Evolutionary conservation across 2,888 invertebrate species (phyloP).

Genomic region (Zelleria hepariella): DNA sequence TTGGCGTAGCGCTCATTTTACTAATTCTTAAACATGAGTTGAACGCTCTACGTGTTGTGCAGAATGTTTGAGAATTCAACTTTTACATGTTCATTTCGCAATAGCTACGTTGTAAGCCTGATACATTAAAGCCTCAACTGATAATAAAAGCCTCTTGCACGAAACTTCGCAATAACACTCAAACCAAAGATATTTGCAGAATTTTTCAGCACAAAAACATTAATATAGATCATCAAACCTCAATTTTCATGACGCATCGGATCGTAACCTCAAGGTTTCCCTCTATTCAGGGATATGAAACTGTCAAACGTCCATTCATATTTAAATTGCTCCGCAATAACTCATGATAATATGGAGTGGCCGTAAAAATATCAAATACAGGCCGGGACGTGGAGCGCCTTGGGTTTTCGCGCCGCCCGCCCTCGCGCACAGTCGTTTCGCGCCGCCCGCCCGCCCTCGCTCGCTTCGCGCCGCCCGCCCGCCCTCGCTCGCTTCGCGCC

Average conservation of each 20-base stretch:
- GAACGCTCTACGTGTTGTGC: background rate
- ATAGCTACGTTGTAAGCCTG: background rate
- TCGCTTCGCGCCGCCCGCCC: too few relatives aligned
- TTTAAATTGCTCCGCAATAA: conserved; percentile 59
- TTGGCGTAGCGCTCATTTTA: too few relatives aligned
- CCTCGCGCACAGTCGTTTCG: conserved; percentile 14
- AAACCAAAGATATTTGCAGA: background rate
- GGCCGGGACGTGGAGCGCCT: conserved; percentile 23
- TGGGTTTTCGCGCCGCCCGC: background rate
- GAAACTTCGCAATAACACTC: background rate
- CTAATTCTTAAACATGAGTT: background rate
- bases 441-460: too few relatives aligned
- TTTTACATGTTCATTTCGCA: background rate
- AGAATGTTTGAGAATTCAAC: background rate
- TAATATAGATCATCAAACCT: background rate
- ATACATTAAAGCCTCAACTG: background rate
- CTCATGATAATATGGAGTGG: conserved; percentile 56
- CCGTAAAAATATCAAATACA: conserved; percentile 67
- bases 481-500: too few relatives aligned
- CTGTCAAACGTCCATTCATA: conserved; percentile 55
- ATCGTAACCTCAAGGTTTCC: conserved; percentile 1
- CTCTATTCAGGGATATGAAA: conserved; percentile 35
- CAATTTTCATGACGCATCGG: background rate
- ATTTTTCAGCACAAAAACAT: background rate
- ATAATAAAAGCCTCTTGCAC: background rate